A percentile compares a stretch with the other conserved stretches of the same genome.
phyloP scores from a whole-genome alignment of 2,888 invertebrate species.

The Limenitis camilla region DNA sequence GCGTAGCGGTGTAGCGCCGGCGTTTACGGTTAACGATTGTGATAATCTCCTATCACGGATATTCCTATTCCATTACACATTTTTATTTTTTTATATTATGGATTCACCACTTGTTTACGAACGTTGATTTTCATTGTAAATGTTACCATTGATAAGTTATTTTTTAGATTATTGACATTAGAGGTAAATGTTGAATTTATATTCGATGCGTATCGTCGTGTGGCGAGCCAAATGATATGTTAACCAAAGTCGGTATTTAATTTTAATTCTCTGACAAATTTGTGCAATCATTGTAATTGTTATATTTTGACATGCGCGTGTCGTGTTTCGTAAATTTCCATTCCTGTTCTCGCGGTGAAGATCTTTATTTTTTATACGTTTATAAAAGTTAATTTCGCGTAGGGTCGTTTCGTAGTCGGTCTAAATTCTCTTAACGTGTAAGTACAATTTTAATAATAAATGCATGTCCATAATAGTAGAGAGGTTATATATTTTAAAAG shows the following conservation, averaged over 20 bases:
- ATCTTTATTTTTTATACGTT: slow-evolving; percentile 74
- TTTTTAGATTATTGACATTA: slow-evolving; percentile 36
- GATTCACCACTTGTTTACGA: slow-evolving; percentile 54
- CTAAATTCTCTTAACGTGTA: slow-evolving; percentile 62
- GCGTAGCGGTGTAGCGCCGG: slow-evolving; percentile 19
- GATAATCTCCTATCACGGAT: slow-evolving; percentile 65
- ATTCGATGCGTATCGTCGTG: slow-evolving; percentile 22
- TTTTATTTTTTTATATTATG: slow-evolving; percentile 51
- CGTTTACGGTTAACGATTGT: slow-evolving; percentile 43
- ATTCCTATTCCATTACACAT: slow-evolving; percentile 67
- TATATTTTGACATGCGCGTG: slow-evolving; percentile 20
- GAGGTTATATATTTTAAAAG: slow-evolving; percentile 59
- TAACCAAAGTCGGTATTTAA: slow-evolving; percentile 47
- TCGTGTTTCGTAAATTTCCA: slow-evolving; percentile 38
- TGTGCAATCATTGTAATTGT: slow-evolving; percentile 9
- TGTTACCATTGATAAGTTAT: slow-evolving; percentile 73
- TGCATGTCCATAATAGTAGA: slow-evolving; percentile 65
- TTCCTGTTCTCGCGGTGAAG: slow-evolving; percentile 65
- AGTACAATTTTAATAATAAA: slow-evolving; percentile 65
- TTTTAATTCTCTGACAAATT: slow-evolving; percentile 26
- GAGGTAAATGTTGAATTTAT: slow-evolving; percentile 21
- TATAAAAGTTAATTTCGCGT: slow-evolving; percentile 26
- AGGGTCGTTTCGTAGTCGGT: slow-evolving; percentile 46
- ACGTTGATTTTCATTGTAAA: slow-evolving; percentile 62
- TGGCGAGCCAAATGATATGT: slow-evolving; percentile 31